Conservation (phyloP, 2,888 invertebrate species). For the Drosophila ustulata region DNA sequence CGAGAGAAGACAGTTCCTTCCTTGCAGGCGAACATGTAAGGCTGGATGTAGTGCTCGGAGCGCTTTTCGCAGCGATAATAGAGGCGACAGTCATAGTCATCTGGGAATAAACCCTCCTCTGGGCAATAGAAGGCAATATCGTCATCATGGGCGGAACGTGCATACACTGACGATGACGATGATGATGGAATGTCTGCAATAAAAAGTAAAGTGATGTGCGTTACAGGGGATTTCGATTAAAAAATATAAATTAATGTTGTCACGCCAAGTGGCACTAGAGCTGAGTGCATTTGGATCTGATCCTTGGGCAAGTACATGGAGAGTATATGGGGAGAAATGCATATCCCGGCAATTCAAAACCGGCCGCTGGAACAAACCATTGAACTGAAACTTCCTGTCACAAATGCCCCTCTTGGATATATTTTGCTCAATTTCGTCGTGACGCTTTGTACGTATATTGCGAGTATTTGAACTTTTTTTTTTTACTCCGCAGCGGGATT, state of each 20-base stretch:
- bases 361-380: conserved; percentile 77
- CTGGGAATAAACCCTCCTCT: conserved; percentile 90
- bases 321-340: conserved; percentile 6
- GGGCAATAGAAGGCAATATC: conserved; percentile 86
- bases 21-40: conserved; percentile 90
- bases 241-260: conserved; percentile 58
- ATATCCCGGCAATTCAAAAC: conserved; percentile 55
- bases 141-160: conserved; percentile 36
- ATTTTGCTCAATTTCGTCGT: conserved; percentile 74
- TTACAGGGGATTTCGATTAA: conserved; percentile 44
- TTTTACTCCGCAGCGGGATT: conserved; percentile 56
- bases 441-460: conserved; percentile 54
- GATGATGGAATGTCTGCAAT: conserved; percentile 72
- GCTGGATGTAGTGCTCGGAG: conserved; percentile 85
- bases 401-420: conserved; percentile 69
- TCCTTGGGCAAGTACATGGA: neutral
- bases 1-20: conserved; percentile 91
- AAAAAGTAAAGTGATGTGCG: conserved; percentile 36
- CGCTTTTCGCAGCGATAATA: conserved; percentile 91
- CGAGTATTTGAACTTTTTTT: conserved; percentile 43
- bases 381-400: conserved; percentile 78
- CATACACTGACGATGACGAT: conserved; percentile 54
- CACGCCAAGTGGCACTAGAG: conserved; percentile 10
- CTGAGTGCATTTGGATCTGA: conserved; percentile 33
- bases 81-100: conserved; percentile 89